phyloP scores from a whole-genome alignment of 1,140 invertebrate genomes.

The Bombus breviceps region DNA sequence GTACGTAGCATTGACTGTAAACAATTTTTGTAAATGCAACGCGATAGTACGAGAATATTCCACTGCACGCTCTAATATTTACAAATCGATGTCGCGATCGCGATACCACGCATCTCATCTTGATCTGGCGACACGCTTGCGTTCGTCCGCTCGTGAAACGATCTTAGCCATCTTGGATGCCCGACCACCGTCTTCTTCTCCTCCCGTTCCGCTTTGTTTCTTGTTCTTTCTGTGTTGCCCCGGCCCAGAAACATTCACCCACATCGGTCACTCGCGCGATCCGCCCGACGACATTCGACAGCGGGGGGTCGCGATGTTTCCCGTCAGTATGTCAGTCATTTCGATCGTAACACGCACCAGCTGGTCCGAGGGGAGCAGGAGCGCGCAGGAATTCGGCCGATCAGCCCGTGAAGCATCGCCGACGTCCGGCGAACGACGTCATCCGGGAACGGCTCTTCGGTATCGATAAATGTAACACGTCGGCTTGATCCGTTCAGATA shows the following conservation, averaged over 20 bases:
- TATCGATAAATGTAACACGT: conserved; percentile 40
- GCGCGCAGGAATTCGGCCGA: conserved; percentile 71
- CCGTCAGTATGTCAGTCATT: conserved; percentile 80
- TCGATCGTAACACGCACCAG: conserved; percentile 75
- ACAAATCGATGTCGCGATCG: neutral
- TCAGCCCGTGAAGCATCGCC: conserved; percentile 30
- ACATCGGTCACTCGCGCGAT: conserved; percentile 78
- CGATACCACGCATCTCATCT: neutral
- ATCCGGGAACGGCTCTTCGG: neutral
- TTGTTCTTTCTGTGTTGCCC: conserved; percentile 7
- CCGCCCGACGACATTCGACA: conserved; percentile 78
- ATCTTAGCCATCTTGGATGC: conserved; percentile 16
- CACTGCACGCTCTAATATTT: rapidly evolving
- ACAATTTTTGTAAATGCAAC: too few species aligned
- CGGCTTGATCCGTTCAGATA: conserved; percentile 20
- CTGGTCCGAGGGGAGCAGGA: conserved; percentile 25
- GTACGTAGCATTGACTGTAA: neutral
- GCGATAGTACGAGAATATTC: neutral
- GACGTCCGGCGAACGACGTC: conserved; percentile 42
- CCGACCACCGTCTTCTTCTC: neutral
- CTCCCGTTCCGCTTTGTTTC: conserved; percentile 5
- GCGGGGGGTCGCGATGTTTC: conserved; percentile 79
- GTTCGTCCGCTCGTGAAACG: conserved; percentile 6
- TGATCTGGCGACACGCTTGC: neutral
- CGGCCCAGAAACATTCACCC: conserved; percentile 72